Conservation (phyloP, 2,888 invertebrate species). For the Meghimatium bilineatum region DNA sequence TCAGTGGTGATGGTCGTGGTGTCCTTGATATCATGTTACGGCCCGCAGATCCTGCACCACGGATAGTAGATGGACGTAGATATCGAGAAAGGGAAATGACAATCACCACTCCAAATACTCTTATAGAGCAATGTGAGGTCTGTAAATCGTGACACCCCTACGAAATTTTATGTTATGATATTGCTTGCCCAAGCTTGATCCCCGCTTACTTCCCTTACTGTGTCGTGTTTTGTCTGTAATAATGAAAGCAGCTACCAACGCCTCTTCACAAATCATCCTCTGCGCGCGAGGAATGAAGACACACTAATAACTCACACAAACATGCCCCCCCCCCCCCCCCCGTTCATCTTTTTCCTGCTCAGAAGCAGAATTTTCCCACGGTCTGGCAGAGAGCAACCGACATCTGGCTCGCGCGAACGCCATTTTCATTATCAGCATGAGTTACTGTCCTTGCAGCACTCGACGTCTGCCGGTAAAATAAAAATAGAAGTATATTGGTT, state of each 20-base stretch:
- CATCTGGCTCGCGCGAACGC: slow-evolving; percentile 53
- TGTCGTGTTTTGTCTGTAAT: not conserved
- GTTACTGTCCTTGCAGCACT: slow-evolving; percentile 31
- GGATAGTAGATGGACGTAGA: too few relatives aligned
- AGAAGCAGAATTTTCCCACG: slow-evolving; percentile 53
- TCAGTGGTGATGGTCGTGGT: too few relatives aligned
- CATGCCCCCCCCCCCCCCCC: not conserved
- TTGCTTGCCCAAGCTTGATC: too few relatives aligned
- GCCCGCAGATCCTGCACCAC: too few relatives aligned
- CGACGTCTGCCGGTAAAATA: slow-evolving; percentile 11
- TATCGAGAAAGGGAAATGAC: too few relatives aligned
- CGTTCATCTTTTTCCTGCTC: not conserved
- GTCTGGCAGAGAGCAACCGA: slow-evolving; percentile 37
- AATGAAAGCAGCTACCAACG: not conserved
- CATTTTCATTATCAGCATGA: slow-evolving; percentile 38
- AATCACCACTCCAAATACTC: too few relatives aligned
- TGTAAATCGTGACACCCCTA: too few relatives aligned
- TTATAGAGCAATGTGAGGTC: too few relatives aligned
- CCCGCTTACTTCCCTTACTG: not conserved
- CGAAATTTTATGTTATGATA: too few relatives aligned
- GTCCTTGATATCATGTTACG: too few relatives aligned
- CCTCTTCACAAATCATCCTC: not conserved
- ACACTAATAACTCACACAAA: not conserved
- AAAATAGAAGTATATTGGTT: slow-evolving; percentile 11
- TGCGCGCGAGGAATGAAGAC: not conserved